phyloP scores from a whole-genome alignment of 2,113 vertebrate species.

The Holacanthus passer region DNA sequence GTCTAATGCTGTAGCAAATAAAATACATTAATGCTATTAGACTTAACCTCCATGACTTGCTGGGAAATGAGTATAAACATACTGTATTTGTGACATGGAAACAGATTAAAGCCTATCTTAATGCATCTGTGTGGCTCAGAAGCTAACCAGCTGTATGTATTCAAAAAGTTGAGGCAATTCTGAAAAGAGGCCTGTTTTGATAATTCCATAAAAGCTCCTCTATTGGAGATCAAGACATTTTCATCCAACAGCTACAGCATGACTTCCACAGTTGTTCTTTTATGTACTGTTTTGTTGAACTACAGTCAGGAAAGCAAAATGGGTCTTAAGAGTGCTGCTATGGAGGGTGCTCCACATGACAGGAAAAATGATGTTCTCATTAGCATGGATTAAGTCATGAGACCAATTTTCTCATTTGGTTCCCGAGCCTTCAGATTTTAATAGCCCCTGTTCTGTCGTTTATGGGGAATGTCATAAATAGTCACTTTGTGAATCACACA shows the following conservation, averaged over 20 bases:
- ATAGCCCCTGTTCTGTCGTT: constrained; percentile 61
- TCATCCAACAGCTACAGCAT: background rate
- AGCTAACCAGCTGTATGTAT: constrained; percentile 4
- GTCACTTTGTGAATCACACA: constrained; percentile 57
- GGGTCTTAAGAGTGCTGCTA: constrained; percentile 30
- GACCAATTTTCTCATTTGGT: constrained; percentile 64
- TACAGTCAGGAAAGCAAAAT: constrained; percentile 34
- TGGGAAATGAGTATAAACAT: constrained; percentile 1
- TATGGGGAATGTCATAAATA: constrained; percentile 64
- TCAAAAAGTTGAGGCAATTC: constrained; percentile 20
- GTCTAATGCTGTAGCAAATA: constrained; percentile 20
- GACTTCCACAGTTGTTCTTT: constrained; percentile 24
- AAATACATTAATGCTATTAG: constrained; percentile 18
- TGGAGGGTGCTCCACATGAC: constrained; percentile 45
- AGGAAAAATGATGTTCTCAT: constrained; percentile 63
- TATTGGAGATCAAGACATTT: constrained; percentile 9
- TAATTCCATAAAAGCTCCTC: constrained; percentile 24
- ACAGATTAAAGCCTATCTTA: constrained; percentile 22
- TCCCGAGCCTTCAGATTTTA: constrained; percentile 58
- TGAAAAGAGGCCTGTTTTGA: constrained; percentile 19
- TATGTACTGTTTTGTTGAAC: constrained; percentile 40
- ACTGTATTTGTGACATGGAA: constrained; percentile 11
- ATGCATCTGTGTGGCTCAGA: background rate
- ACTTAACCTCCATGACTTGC: background rate
- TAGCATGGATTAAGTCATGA: constrained; percentile 69